Base-by-base conservation (phyloP, 1,140 invertebrate species). In the Euwallacea fornicatus region DNA sequence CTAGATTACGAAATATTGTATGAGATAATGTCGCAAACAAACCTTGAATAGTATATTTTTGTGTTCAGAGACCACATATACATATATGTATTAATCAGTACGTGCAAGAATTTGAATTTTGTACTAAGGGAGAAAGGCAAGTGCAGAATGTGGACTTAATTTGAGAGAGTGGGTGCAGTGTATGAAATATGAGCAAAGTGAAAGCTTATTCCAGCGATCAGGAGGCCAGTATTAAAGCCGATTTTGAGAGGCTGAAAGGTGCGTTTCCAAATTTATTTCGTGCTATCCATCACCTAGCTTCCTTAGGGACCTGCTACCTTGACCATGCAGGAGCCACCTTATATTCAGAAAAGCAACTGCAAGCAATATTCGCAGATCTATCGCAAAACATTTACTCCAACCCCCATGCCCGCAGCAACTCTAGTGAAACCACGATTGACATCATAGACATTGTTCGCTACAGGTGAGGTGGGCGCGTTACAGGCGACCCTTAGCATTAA, bases 271-370 rank as follows among this genome's bases (percentile, higher is more conserved):
- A 4, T 33, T 33, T 33, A 2, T 33, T 33, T 33, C 21, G 1
- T 33, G 4, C 21, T 4, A 33, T 33, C 1, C 21, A 33, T 33
- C 4, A 33, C 1, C 4, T 33, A n/a, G 4, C 2, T 56, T 56
- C 8, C 8, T 7, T 42, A 93, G 92, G 86, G 71, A 85, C 87
- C 77, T 89, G 87, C 67, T 98, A 97, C 83, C 83, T 98, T 74
- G 96, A 98, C 83, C 92, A 98, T 88, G 91, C 93, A 47, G 96
- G 95, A 15, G 86, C 95, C 15, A 91, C 93, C 21, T 81, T 97
- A 42, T 96, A 96, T 80, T 87, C 93, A 2, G 84, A 90, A 77
- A 85, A 83, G 71, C 91, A 96, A 82, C 84, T 98, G 15, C 81
- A 88, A 71, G 82, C 85, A 56, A 80, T 91, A n/a, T 83, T 86